phyloP scores from a whole-genome alignment of 2,113 vertebrate genomes.

The Todiramphus chloris region DNA sequence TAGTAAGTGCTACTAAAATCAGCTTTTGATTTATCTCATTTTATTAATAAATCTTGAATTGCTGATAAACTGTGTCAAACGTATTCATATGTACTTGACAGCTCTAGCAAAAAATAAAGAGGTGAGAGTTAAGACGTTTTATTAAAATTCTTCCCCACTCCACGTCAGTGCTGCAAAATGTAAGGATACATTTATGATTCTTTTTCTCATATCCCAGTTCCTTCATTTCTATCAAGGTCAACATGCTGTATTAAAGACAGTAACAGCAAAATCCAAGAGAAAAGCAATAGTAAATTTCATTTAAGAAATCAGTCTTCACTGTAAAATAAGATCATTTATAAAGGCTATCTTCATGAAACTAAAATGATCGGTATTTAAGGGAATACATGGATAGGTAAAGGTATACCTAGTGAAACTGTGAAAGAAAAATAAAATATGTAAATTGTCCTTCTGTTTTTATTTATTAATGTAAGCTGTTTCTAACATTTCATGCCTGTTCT shows the following conservation, averaged over 20 bases:
- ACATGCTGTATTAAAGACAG: not conserved
- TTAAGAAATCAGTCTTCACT: not conserved
- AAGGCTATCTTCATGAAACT: not conserved
- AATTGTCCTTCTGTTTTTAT: not conserved
- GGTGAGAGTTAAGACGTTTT: not conserved
- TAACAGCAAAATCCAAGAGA: not conserved
- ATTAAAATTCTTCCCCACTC: not conserved
- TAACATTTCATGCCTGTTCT: not conserved
- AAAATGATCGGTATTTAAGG: not conserved
- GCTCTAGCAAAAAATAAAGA: too few species aligned
- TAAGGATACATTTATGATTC: not conserved
- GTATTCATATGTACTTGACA: too few species aligned
- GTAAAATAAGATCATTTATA: not conserved
- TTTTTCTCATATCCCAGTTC: not conserved
- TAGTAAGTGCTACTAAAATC: too few species aligned
- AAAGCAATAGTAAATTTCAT: not conserved
- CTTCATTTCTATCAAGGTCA: not conserved
- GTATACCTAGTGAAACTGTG: not conserved
- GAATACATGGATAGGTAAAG: not conserved
- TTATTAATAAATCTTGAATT: too few species aligned
- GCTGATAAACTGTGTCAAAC: too few species aligned
- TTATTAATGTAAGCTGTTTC: not conserved
- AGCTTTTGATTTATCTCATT: too few species aligned
- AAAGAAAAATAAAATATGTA: not conserved
- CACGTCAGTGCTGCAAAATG: not conserved